phyloP scores from a whole-genome alignment of 2,888 invertebrate genomes.

The Eristalis arbustorum region DNA sequence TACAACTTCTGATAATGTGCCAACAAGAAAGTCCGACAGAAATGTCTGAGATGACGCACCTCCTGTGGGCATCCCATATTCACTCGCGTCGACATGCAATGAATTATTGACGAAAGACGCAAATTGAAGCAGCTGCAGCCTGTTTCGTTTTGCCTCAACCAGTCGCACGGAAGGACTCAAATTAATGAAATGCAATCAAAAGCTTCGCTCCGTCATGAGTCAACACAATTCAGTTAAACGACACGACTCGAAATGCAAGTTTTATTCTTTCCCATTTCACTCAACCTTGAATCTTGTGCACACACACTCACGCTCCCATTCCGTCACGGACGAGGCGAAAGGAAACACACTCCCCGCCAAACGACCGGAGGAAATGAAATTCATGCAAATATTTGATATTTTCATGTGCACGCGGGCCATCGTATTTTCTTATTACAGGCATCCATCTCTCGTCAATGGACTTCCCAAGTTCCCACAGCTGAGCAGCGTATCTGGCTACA shows the following conservation, averaged over 20 bases:
- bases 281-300: background rate
- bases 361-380: background rate
- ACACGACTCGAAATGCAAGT: background rate
- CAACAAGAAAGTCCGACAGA: too few relatives aligned
- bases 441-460: slow-evolving; percentile 6
- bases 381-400: slow-evolving; percentile 35
- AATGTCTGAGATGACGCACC: too few relatives aligned
- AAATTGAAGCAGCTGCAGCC: too few relatives aligned
- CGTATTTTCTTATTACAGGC: slow-evolving; percentile 17
- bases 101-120: too few relatives aligned
- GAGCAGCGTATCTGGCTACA: background rate
- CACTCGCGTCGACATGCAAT: too few relatives aligned
- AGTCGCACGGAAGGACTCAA: too few relatives aligned
- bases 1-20: too few relatives aligned
- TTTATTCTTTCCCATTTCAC: background rate
- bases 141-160: background rate
- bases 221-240: background rate
- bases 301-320: background rate
- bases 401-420: slow-evolving; percentile 9
- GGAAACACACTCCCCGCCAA: background rate
- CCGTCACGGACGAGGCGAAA: background rate
- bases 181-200: too few relatives aligned
- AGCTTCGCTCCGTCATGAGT: background rate
- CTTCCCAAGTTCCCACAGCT: slow-evolving; percentile 7
- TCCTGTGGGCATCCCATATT: too few relatives aligned